Evolutionary conservation across 2,797 vertebrate species (phyloP).

Genomic region (Decapterus maruadsi): DNA sequence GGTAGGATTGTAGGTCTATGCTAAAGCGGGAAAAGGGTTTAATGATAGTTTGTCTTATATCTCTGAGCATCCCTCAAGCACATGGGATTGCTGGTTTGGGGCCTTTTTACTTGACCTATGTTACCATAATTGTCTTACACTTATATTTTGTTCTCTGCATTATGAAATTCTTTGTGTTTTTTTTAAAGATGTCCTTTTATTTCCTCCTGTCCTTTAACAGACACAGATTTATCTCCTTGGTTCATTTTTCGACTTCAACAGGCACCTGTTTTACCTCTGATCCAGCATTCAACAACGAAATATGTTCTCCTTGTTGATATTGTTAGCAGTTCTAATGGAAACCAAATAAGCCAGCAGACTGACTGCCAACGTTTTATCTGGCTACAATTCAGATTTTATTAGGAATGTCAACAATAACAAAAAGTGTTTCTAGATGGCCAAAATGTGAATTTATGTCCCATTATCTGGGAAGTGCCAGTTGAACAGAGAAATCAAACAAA

Average conservation of each 20-base stretch:
- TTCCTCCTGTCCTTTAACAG: conserved; percentile 26
- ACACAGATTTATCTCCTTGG: conserved; percentile 29
- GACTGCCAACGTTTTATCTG: conserved; percentile 54
- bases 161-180: conserved; percentile 37
- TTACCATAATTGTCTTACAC: conserved; percentile 68
- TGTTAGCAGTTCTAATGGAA: conserved; percentile 58
- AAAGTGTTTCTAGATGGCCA: conserved; percentile 50
- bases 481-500: conserved; percentile 55
- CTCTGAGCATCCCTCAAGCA: conserved; percentile 75
- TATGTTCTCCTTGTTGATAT: conserved; percentile 33
- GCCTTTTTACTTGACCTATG: conserved; percentile 73
- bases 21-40: conserved; percentile 48
- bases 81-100: conserved; percentile 74
- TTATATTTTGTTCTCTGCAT: conserved; percentile 53
- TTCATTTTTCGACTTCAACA: conserved; percentile 43
- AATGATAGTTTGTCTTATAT: conserved; percentile 57
- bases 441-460: conserved; percentile 74
- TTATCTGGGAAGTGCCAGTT: conserved; percentile 68
- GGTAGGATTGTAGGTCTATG: conserved; percentile 44
- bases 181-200: conserved; percentile 42
- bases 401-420: conserved; percentile 45
- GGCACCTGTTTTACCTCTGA: conserved; percentile 57
- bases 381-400: conserved; percentile 52
- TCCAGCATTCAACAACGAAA: conserved; percentile 43
- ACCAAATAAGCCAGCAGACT: conserved; percentile 67